A percentile compares a stretch with the other conserved stretches of the same genome.
Conservation (phyloP, 1,140 invertebrate genomes). For the Drosophila ananassae region DNA sequence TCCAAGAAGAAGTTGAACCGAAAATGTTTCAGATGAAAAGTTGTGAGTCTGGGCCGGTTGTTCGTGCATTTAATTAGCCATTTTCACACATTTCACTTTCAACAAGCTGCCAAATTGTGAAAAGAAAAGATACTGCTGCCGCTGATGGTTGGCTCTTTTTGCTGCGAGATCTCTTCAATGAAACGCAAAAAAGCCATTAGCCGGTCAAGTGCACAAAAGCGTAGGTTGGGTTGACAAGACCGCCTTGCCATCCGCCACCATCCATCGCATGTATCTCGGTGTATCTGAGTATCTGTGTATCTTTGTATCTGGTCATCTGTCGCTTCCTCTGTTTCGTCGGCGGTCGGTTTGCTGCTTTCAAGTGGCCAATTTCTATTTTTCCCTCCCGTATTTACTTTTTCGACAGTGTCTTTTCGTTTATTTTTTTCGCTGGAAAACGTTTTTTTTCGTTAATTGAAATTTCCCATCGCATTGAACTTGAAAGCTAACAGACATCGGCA, state of each 20-base stretch:
- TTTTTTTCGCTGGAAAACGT: conserved; percentile 9
- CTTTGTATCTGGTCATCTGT: conserved; percentile 35
- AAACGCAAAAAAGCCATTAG: conserved; percentile 81
- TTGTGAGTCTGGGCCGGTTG: conserved; percentile 24
- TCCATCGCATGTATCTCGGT: conserved; percentile 21
- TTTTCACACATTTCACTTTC: conserved; percentile 83
- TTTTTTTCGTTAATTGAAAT: conserved; percentile 63
- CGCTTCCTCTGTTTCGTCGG: conserved; percentile 43
- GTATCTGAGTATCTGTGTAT: conserved; percentile 33
- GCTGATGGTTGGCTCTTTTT: conserved; percentile 5
- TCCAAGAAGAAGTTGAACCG: conserved; percentile 18
- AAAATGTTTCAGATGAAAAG: neutral
- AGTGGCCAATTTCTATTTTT: conserved; percentile 71
- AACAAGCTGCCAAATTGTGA: conserved; percentile 78
- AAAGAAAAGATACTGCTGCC: conserved; percentile 39
- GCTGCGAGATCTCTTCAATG: conserved; percentile 56
- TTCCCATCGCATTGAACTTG: conserved; percentile 76
- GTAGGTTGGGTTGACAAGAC: conserved; percentile 72
- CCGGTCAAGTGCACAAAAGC: conserved; percentile 64
- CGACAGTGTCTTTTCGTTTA: neutral
- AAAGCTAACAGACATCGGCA: conserved; percentile 44
- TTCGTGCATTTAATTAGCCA: conserved; percentile 76
- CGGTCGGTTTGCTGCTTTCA: conserved; percentile 71
- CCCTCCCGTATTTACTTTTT: conserved; percentile 5
- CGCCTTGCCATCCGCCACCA: conserved; percentile 1